These are phyloP conservation scores for Loripinus fragilis DNA, from an alignment of 2,888 invertebrate species.

Conservation along the genomic window DNA sequence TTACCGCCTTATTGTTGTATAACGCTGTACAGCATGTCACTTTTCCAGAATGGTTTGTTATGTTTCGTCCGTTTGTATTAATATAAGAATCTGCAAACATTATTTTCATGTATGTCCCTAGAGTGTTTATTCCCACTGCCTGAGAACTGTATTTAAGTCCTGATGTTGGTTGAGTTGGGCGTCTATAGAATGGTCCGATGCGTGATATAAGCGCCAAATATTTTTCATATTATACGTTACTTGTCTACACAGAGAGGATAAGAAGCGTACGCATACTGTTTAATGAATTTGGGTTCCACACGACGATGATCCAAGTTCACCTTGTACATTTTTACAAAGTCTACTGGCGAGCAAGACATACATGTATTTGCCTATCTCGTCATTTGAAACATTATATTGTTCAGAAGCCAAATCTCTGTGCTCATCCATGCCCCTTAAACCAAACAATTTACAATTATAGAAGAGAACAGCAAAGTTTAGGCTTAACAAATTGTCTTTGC, in stretches of 20 bases:
- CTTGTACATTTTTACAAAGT: conserved; percentile 28
- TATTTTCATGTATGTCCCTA: background rate
- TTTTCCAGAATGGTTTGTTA: conserved; percentile 22
- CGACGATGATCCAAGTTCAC: too few species aligned
- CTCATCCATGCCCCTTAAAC: conserved; percentile 33
- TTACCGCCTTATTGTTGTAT: conserved; percentile 16
- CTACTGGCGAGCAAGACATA: background rate
- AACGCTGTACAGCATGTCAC: conserved; percentile 29
- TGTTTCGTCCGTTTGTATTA: background rate
- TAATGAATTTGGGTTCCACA: too few species aligned
- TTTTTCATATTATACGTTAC: background rate
- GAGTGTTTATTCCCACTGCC: too few species aligned
- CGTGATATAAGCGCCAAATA: background rate
- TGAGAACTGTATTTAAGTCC: background rate
- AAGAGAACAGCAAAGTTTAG: conserved; percentile 28
- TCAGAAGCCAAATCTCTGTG: conserved; percentile 1
- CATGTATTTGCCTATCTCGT: background rate
- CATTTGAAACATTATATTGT: background rate
- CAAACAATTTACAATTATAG: conserved; percentile 44
- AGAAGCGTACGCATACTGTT: background rate
- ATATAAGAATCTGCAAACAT: background rate
- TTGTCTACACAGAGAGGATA: background rate
- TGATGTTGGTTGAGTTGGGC: background rate
- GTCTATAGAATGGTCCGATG: background rate
- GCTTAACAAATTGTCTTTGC: background rate